Evolutionary conservation across 2,797 vertebrate species (phyloP).

Genomic region (Uromys caudimaculatus): DNA sequence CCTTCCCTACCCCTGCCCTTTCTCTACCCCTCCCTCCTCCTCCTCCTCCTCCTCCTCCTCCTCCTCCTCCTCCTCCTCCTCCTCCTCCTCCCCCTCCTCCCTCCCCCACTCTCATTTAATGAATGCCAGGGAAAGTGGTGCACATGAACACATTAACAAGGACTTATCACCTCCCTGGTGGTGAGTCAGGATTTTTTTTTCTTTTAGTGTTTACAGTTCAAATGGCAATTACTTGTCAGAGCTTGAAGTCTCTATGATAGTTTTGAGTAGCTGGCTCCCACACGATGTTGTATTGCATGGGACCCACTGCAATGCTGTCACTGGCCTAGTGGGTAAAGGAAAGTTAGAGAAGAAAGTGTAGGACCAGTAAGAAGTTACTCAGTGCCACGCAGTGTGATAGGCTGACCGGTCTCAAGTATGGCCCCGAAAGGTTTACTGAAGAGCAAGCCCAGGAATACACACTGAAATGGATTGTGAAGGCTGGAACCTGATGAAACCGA

Average conservation of each 20-base stretch:
- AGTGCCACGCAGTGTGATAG: background rate
- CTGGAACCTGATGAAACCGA: background rate
- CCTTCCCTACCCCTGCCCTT: background rate
- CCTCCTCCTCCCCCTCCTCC: rapidly evolving
- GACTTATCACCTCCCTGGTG: background rate
- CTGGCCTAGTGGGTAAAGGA: background rate
- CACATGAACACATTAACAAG: background rate
- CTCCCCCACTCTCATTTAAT: background rate
- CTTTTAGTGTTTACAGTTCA: background rate
- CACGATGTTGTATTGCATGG: background rate
- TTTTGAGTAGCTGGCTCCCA: background rate
- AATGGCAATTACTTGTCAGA: background rate
- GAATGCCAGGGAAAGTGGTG: background rate
- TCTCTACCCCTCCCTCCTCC: no score
- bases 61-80: no score
- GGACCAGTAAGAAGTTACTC: background rate
- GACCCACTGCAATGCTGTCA: background rate
- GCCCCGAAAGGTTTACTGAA: background rate
- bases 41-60: no score
- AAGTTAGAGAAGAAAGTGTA: background rate
- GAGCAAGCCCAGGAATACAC: background rate
- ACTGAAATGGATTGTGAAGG: background rate
- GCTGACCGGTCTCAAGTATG: background rate
- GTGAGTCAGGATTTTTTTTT: background rate
- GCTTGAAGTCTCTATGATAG: background rate